phyloP scores from a whole-genome alignment of 1,140 invertebrate genomes.

The Heliconius melpomene region DNA sequence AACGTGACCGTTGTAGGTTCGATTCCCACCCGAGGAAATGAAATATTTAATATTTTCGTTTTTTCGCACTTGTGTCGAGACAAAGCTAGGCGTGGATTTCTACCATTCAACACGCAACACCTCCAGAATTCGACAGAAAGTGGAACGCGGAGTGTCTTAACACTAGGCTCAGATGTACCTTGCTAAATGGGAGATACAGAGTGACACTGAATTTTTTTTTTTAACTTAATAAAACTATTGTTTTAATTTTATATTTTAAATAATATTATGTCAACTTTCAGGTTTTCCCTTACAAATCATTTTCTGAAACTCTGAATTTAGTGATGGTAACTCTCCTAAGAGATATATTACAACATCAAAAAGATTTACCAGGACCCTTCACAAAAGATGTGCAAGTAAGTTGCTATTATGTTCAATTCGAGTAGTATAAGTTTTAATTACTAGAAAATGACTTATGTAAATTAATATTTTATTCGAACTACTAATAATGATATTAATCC shows the following conservation, averaged over 20 bases:
- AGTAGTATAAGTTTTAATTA: not conserved
- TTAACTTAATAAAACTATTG: not conserved
- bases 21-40: too few species aligned
- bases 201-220: too few species aligned
- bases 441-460: too few species aligned
- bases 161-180: too few species aligned
- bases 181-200: too few species aligned
- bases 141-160: too few species aligned
- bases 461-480: not conserved
- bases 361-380: slow-evolving; percentile 93
- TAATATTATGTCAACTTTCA: slow-evolving; percentile 68
- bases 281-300: slow-evolving; percentile 93
- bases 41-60: too few species aligned
- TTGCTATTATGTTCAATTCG: slow-evolving; percentile 6
- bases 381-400: slow-evolving; percentile 94
- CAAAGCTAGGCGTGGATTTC: too few species aligned
- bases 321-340: slow-evolving; percentile 95
- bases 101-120: too few species aligned
- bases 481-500: not conserved
- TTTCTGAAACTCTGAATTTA: slow-evolving; percentile 96
- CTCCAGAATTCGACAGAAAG: too few species aligned
- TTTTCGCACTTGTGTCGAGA: too few species aligned
- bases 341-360: slow-evolving; percentile 94
- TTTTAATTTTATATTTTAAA: not conserved
- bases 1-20: too few species aligned